Evolutionary conservation across 2,113 vertebrate genomes (phyloP).

Genomic region (Ciconia boyciana): DNA sequence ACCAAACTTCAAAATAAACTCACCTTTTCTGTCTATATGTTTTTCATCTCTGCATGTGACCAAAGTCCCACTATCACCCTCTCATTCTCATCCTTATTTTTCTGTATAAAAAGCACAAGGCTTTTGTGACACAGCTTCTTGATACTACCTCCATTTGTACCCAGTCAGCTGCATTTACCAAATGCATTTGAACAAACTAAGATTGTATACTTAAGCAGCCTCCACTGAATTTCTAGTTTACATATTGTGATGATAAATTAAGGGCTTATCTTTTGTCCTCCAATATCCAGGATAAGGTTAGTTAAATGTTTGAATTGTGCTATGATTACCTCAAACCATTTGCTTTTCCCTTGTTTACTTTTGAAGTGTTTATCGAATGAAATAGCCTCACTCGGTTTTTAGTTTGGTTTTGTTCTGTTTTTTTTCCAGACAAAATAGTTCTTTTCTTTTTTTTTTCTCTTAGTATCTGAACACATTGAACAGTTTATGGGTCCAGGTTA

Average conservation of each 20-base stretch:
- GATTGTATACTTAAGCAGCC: background rate
- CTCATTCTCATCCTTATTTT: background rate
- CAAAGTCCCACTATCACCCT: background rate
- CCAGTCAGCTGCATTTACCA: background rate
- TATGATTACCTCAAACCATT: background rate
- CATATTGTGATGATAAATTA: conserved; percentile 29
- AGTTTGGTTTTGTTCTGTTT: accelerated
- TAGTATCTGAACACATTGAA: background rate
- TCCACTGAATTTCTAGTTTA: conserved; percentile 53
- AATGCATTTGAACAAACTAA: conserved; percentile 31
- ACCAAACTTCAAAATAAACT: background rate
- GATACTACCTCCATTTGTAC: background rate
- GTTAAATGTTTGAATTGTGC: background rate
- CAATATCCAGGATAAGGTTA: conserved; percentile 4
- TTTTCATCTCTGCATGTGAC: background rate
- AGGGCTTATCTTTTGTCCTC: conserved; percentile 9
- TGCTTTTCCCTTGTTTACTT: background rate
- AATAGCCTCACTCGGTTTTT: background rate
- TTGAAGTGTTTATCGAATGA: conserved; percentile 3
- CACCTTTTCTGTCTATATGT: background rate
- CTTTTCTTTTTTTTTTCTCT: background rate
- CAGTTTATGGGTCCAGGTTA: background rate
- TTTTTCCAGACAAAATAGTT: background rate
- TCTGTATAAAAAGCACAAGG: background rate
- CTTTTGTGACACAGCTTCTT: background rate